Evolutionary conservation across 1,140 invertebrate species (phyloP).

Genomic region (Atta colombica): DNA sequence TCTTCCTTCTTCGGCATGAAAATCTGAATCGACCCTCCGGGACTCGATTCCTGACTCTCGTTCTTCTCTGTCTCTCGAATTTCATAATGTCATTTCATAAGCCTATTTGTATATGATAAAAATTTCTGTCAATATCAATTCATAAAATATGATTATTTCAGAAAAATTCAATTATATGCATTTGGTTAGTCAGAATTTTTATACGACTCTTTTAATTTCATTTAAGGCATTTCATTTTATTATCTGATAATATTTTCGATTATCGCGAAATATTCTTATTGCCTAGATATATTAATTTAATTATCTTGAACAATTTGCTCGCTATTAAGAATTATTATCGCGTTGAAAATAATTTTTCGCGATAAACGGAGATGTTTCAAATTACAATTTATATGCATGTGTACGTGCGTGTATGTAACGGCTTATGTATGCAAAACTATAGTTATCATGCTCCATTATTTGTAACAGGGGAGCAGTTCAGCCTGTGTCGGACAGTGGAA

Average conservation of each 20-base stretch:
- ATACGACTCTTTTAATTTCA: not conserved
- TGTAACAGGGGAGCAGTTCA: slow-evolving; percentile 24
- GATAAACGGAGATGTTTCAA: slow-evolving; percentile 4
- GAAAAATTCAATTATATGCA: not conserved
- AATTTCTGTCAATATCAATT: not conserved
- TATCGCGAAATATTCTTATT: not conserved
- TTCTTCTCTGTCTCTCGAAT: not conserved
- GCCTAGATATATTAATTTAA: not conserved
- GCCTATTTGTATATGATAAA: not conserved
- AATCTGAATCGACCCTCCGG: slow-evolving; percentile 67
- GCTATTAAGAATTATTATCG: not conserved
- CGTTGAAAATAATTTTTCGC: slow-evolving; percentile 42
- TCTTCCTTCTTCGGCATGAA: slow-evolving; percentile 59
- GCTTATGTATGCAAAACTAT: slow-evolving; percentile 11
- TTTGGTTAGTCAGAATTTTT: not conserved
- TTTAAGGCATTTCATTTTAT: not conserved
- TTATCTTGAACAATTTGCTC: slow-evolving; percentile 8
- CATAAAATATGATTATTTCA: not conserved
- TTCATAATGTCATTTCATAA: not conserved
- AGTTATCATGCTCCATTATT: slow-evolving; percentile 44
- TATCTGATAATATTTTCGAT: slow-evolving; percentile 7
- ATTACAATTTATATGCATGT: not conserved
- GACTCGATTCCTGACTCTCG: slow-evolving; percentile 36
- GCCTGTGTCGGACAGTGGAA: slow-evolving; percentile 64
- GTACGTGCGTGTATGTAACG: not conserved